These are phyloP conservation scores for Anser brachyrhynchus DNA, from an alignment of 2,113 vertebrate genomes.

Conservation along the genomic window DNA sequence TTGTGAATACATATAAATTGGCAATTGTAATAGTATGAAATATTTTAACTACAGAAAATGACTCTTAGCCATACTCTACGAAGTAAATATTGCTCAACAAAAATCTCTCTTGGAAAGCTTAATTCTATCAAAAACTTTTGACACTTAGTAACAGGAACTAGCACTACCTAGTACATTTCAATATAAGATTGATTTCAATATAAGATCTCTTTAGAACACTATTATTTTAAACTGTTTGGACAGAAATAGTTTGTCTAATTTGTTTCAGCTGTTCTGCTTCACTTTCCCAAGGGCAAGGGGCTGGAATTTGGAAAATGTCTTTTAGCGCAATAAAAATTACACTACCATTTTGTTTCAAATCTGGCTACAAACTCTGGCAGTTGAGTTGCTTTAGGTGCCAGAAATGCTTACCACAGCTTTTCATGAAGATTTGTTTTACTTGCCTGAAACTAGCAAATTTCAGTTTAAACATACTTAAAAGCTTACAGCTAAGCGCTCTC, in stretches of 20 bases:
- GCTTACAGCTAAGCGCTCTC: background rate
- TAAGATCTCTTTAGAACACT: background rate
- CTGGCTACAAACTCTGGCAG: background rate
- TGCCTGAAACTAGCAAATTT: background rate
- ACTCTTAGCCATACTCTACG: background rate
- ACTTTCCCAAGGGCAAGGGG: background rate
- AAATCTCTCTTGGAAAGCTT: background rate
- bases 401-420: background rate
- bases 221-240: background rate
- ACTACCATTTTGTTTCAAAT: background rate
- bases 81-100: background rate
- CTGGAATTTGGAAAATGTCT: background rate
- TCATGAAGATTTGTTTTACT: background rate
- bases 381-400: background rate
- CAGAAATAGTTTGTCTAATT: background rate
- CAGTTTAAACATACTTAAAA: background rate
- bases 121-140: background rate
- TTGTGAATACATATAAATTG: background rate
- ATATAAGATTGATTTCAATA: background rate
- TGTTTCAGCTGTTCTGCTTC: background rate
- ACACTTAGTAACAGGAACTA: background rate
- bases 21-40: background rate
- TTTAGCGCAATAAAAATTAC: background rate
- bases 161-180: background rate
- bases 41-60: background rate